Conservation (phyloP, 1,140 invertebrate genomes). For the Halesus radiatus region DNA sequence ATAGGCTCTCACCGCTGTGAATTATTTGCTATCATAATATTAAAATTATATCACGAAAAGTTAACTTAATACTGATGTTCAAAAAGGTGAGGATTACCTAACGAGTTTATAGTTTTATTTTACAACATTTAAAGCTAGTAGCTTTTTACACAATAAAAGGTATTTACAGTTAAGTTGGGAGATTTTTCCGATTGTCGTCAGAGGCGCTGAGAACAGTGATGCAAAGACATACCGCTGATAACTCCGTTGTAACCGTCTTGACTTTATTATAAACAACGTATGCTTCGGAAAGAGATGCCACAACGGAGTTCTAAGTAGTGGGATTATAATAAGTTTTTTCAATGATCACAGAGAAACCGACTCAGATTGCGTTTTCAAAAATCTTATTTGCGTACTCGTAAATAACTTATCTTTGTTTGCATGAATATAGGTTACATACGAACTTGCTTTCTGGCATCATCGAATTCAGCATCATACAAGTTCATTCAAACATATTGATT, state of each 20-base stretch:
- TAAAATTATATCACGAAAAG: conserved; percentile 50
- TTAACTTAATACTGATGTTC: conserved; percentile 47
- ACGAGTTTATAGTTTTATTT: conserved; percentile 3
- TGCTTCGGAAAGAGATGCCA: neutral
- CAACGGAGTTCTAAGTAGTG: neutral
- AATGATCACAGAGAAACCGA: no score
- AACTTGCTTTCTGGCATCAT: neutral
- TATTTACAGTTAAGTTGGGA: neutral
- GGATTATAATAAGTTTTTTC: neutral
- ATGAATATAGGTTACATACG: neutral
- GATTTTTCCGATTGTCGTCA: neutral
- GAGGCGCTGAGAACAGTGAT: no score
- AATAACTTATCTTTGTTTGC: no score
- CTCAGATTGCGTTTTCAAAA: no score
- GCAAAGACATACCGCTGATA: no score
- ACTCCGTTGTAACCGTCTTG: neutral
- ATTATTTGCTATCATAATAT: neutral
- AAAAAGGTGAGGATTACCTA: conserved; percentile 21
- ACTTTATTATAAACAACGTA: neutral
- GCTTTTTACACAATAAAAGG: conserved; percentile 12
- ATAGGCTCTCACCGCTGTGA: neutral
- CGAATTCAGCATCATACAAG: neutral
- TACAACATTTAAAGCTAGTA: conserved; percentile 39
- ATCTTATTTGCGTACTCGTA: no score
- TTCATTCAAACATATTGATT: neutral